Conservation (phyloP, 2,888 invertebrate species). For the Amiota minor region DNA sequence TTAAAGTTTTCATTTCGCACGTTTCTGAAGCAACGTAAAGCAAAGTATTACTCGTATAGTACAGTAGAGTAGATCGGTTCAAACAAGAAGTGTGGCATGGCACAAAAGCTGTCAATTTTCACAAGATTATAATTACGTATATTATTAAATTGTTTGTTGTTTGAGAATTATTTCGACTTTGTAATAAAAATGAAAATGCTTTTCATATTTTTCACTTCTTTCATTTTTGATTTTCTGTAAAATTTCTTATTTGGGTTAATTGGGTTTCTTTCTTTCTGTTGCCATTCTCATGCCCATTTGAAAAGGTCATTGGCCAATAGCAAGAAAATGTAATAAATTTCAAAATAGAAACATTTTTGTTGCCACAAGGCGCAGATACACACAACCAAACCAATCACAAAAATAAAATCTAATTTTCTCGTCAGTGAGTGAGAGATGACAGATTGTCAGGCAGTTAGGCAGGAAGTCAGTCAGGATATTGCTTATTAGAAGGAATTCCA, state of each 20-base stretch:
- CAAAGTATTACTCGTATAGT: neutral
- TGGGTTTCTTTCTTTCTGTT: neutral
- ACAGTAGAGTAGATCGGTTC: neutral
- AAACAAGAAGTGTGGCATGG: no score
- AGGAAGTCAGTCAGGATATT: slow-evolving; percentile 1
- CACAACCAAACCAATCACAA: no score
- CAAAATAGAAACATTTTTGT: neutral
- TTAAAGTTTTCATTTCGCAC: slow-evolving; percentile 17
- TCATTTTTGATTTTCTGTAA: neutral
- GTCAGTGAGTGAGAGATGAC: no score
- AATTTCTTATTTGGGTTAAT: slow-evolving; percentile 15
- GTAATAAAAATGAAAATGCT: neutral
- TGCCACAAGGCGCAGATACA: neutral
- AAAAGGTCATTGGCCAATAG: slow-evolving; percentile 5
- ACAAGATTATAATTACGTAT: slow-evolving; percentile 12
- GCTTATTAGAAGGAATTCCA: slow-evolving; percentile 15
- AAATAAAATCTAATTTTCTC: no score
- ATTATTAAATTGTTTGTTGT: neutral
- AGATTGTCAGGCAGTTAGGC: neutral
- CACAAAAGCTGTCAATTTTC: slow-evolving; percentile 26
- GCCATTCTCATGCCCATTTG: neutral
- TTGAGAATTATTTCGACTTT: neutral
- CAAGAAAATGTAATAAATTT: neutral
- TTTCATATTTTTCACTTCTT: neutral
- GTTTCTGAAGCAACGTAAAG: neutral